Conservation (phyloP, 2,888 invertebrate species). For the Archaeoteleia sp. region DNA sequence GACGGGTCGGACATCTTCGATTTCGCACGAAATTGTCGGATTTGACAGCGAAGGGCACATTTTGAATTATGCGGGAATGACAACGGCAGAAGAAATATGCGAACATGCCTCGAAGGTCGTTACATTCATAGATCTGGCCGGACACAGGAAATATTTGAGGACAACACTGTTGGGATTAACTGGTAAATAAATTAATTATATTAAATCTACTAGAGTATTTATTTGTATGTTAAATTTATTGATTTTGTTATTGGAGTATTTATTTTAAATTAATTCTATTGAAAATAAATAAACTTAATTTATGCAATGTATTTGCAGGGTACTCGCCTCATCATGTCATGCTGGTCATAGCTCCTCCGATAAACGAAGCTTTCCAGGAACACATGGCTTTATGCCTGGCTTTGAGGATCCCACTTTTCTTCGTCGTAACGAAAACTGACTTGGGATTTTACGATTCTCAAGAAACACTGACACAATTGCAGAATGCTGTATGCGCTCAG, state of each 20-base stretch:
- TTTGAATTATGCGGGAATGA: slow-evolving; percentile 91
- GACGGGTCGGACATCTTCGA: slow-evolving; percentile 94
- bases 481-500: slow-evolving; percentile 66
- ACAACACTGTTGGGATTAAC: slow-evolving; percentile 97
- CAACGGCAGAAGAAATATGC: slow-evolving; percentile 95
- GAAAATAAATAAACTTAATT: slow-evolving; percentile 4
- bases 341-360: slow-evolving; percentile 79
- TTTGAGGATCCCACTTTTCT: slow-evolving; percentile 91
- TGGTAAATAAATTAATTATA: no score
- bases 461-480: slow-evolving; percentile 66
- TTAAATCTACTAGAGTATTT: no score
- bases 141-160: slow-evolving; percentile 95
- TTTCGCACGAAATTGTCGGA: slow-evolving; percentile 97
- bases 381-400: slow-evolving; percentile 90
- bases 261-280: neutral
- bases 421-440: slow-evolving; percentile 96
- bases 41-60: slow-evolving; percentile 91
- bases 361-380: slow-evolving; percentile 80
- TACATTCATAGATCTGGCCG: slow-evolving; percentile 96
- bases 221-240: neutral
- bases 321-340: slow-evolving; percentile 95
- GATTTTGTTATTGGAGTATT: no score
- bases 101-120: slow-evolving; percentile 94
- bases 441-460: slow-evolving; percentile 77
- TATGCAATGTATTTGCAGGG: slow-evolving; percentile 74